Evolutionary conservation across 2,113 vertebrate genomes (phyloP), one percentile per base, ranked within the genome.

Genomic region (Pseudopodoces humilis): DNA sequence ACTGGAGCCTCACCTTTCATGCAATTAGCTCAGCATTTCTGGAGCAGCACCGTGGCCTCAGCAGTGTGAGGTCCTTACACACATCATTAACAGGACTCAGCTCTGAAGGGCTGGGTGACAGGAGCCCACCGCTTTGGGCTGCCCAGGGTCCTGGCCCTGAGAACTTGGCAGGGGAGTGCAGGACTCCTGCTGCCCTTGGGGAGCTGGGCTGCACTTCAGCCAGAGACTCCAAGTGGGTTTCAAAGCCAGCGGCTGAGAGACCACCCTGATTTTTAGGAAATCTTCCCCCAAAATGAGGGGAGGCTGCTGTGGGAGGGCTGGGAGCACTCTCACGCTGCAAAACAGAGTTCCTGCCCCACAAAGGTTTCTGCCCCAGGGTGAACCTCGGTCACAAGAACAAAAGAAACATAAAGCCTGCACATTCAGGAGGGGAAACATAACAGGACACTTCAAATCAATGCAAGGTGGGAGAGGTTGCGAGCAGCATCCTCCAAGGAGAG

Each of bases 381-480:
- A 85, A 50, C 13, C 21, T 37, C 13, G 0, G 16, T 56, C 53
- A 64, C 25, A 58, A 72, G 31, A 44, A 84, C 10, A 49, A 76
- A 23, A 62, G 41, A 77, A 80, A 63, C 9, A 31, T 5, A 53
- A 84, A 76, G 5, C 14, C n/a, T 24, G 9, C 63, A 39, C 11
- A 30, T 52, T 50, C 50, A 35, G 50, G 35, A 82, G 8, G 22
- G 15, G 16, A 23, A 75, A 76, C 6, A 35, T 22, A 55, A 76
- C 25, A 53, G 44, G 44, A 41, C 28, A 49, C 8, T 15, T 25
- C 16, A 76, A 17, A 27, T 65, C 2, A 2, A 2, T 16, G 22
- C 0, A 6, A 41, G 31, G 25, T 11, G 16, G 37, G 14, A 74
- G 25, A 55, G 2, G 3, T 8, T 19, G 9, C 0, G 0, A 72